Evolutionary conservation across 2,113 vertebrate species (phyloP).

Genomic region (Lichenostomus cassidix): DNA sequence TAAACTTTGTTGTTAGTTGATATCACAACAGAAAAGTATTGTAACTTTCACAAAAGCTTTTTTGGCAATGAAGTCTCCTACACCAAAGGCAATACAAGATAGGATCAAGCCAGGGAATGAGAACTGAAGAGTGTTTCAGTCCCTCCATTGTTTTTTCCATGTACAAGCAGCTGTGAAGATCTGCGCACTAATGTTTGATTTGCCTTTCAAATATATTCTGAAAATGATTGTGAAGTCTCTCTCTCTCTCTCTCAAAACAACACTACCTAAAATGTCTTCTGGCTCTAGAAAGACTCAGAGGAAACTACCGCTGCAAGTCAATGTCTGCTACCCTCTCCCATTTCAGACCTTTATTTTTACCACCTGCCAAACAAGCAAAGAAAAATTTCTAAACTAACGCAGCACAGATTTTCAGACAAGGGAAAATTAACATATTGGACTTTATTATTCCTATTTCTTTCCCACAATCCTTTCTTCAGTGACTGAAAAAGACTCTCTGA

Average conservation of each 20-base stretch:
- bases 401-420: background rate
- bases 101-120: background rate
- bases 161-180: background rate
- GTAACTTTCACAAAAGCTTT: background rate
- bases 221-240: background rate
- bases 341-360: background rate
- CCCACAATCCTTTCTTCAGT: background rate
- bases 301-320: background rate
- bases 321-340: background rate
- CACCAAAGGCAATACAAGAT: slow-evolving; percentile 15
- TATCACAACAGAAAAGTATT: background rate
- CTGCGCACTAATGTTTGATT: background rate
- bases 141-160: background rate
- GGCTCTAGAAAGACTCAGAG: background rate
- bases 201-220: background rate
- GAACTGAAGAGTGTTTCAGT: background rate
- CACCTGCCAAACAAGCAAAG: background rate
- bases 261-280: background rate
- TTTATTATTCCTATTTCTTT: background rate
- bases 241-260: background rate
- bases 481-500: background rate
- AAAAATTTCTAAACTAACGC: background rate
- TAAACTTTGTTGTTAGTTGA: background rate
- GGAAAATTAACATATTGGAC: background rate
- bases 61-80: background rate